Percentiles rank a stretch among this genome's conserved stretches.
Conservation (phyloP, 2,797 vertebrate genomes). For the Nyctibius grandis region DNA sequence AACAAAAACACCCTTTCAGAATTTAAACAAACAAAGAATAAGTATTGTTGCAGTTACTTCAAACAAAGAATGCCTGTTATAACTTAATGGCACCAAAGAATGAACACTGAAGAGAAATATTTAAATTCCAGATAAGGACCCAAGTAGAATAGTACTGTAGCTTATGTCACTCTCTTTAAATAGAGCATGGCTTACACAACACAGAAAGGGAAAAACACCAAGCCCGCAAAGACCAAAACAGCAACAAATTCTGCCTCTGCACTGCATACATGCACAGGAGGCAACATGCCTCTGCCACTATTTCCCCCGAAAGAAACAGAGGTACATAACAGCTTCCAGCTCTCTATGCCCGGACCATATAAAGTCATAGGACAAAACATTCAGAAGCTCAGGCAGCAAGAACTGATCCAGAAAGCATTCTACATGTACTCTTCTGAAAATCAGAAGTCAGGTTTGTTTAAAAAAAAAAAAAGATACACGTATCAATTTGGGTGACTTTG, state of each 20-base stretch:
- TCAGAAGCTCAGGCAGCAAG: neutral
- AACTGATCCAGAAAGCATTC: neutral
- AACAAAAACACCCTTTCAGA: conserved; percentile 40
- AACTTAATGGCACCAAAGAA: neutral
- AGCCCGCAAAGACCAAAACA: neutral
- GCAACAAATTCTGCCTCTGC: neutral
- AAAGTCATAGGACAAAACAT: neutral
- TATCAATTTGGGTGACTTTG: neutral
- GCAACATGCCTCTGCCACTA: neutral
- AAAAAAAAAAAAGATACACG: neutral
- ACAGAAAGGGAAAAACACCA: neutral
- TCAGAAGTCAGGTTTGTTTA: neutral
- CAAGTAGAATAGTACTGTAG: neutral
- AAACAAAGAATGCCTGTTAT: neutral
- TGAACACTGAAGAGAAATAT: neutral
- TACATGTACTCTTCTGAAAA: neutral
- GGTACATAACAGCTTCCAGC: neutral
- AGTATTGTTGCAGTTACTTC: neutral
- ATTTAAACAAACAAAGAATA: neutral
- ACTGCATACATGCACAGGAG: neutral
- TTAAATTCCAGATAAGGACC: neutral
- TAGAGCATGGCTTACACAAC: neutral
- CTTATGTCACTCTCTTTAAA: neutral
- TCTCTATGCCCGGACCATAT: neutral
- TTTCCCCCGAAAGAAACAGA: neutral